Percentiles rank a stretch among this genome's conserved stretches.
These are phyloP conservation scores for Lynx canadensis DNA, from an alignment of 2,113 vertebrate genomes.

Conservation along the genomic window DNA sequence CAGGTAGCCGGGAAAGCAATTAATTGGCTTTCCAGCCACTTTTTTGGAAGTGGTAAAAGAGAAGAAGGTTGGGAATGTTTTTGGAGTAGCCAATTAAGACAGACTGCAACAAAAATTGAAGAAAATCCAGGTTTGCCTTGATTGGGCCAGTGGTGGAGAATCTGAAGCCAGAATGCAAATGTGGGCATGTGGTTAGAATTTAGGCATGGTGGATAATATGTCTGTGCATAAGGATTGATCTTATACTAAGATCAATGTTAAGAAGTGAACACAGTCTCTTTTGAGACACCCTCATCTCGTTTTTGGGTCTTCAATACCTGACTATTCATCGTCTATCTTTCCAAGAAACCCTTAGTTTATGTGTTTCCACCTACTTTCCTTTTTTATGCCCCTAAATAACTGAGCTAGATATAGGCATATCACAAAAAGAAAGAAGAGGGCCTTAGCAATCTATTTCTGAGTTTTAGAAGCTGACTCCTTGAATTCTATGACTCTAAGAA, in stretches of 20 bases:
- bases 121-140: not conserved
- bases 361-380: not conserved
- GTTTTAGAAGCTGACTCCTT: not conserved
- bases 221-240: not conserved
- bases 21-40: not conserved
- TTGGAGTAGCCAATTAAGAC: not conserved
- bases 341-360: not conserved
- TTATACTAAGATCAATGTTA: not conserved
- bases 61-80: not conserved
- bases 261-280: fast-evolving
- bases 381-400: not conserved
- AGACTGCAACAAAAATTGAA: not conserved
- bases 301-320: not conserved
- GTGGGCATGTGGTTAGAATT: not conserved
- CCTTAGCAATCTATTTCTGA: not conserved
- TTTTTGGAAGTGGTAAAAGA: not conserved
- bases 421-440: not conserved
- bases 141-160: not conserved
- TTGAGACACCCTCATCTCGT: not conserved
- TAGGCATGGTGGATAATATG: not conserved
- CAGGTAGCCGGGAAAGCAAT: not conserved
- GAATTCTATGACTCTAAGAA: not conserved
- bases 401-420: not conserved
- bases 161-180: not conserved
- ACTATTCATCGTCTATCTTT: not conserved